phyloP scores from a whole-genome alignment of 2,113 vertebrate genomes.

The Anolis sagrei region DNA sequence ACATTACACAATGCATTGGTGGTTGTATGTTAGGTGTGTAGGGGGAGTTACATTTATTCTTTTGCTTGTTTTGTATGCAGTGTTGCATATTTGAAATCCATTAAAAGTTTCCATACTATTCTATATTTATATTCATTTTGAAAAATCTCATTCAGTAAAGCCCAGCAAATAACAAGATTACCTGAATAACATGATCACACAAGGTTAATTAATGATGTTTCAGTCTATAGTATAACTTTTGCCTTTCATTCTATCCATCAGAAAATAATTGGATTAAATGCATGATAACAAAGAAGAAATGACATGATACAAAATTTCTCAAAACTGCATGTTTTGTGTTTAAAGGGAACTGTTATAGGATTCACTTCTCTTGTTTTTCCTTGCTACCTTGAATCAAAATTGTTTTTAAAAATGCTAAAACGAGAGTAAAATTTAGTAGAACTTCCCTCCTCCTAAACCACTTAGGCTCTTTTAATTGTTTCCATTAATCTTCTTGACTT shows the following conservation, averaged over 20 bases:
- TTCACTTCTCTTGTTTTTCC: slow-evolving; percentile 20
- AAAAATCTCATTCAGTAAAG: slow-evolving; percentile 1
- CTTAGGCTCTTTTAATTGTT: slow-evolving; percentile 61
- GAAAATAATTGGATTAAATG: neutral
- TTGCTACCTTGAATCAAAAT: slow-evolving; percentile 27
- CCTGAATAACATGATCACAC: neutral
- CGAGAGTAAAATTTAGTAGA: slow-evolving; percentile 34
- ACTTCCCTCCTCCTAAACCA: slow-evolving; percentile 52
- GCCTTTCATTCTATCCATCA: neutral
- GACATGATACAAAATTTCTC: slow-evolving; percentile 5
- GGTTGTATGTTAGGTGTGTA: neutral
- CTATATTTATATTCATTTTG: neutral
- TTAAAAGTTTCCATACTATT: neutral
- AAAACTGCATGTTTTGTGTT: neutral
- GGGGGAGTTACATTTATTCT: neutral
- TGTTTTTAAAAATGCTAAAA: slow-evolving; percentile 25
- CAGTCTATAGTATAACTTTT: neutral
- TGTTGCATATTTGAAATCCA: neutral
- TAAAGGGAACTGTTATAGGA: neutral
- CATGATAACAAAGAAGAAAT: slow-evolving; percentile 16
- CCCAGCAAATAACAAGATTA: neutral
- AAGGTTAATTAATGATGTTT: neutral
- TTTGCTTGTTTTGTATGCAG: neutral
- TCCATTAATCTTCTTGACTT: slow-evolving; percentile 62
- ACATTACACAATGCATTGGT: neutral